A percentile compares a stretch with the other conserved stretches of the same genome.
Conservation (phyloP, 2,797 vertebrate species). For the Gallinago nigripennis region DNA sequence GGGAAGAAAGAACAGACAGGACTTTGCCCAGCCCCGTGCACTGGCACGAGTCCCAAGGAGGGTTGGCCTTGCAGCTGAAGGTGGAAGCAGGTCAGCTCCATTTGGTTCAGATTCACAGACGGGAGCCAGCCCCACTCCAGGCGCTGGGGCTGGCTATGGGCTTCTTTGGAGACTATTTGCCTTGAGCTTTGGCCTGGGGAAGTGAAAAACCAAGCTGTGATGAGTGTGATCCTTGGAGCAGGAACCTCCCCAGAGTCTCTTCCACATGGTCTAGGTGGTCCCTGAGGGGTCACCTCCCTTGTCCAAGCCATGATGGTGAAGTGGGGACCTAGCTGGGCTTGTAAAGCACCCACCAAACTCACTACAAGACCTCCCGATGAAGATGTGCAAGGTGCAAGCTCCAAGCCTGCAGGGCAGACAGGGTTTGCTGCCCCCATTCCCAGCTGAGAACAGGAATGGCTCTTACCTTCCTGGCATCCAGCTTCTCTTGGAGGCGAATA, state of each 20-base stretch:
- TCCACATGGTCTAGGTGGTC: fast-evolving
- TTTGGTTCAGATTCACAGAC: background rate
- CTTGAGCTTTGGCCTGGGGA: background rate
- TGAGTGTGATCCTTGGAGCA: background rate
- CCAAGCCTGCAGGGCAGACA: background rate
- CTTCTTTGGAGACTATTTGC: background rate
- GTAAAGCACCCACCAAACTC: background rate
- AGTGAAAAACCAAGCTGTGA: background rate
- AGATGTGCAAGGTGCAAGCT: background rate
- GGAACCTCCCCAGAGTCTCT: background rate
- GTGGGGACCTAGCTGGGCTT: background rate
- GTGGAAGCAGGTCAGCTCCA: background rate
- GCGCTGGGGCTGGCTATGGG: fast-evolving
- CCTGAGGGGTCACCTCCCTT: background rate
- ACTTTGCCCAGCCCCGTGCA: background rate
- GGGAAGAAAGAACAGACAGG: background rate
- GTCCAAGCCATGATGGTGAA: background rate
- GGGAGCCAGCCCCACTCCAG: background rate
- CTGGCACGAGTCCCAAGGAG: background rate
- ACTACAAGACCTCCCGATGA: background rate
- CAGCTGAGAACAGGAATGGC: background rate
- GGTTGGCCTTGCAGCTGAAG: background rate
- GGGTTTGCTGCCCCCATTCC: background rate
- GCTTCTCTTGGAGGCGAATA: background rate
- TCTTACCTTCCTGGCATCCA: slow-evolving; percentile 43